Percentiles rank a stretch among this genome's conserved stretches.
Evolutionary conservation across 1,140 invertebrate genomes (phyloP).

Genomic region (Alviniconcha marisindica): DNA sequence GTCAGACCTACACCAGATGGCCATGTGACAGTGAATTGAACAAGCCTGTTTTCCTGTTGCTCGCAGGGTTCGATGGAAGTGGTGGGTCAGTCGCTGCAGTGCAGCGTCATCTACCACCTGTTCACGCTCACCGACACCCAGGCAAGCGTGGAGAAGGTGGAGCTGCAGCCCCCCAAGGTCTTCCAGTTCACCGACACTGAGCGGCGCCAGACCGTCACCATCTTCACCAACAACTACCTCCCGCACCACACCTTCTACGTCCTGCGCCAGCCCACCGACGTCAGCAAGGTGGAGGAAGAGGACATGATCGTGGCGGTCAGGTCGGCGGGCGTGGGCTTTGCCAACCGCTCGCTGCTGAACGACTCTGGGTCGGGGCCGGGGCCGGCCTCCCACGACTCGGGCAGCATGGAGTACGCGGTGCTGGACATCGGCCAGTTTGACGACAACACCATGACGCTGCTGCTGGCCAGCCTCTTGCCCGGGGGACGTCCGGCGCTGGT

Average conservation of each 20-base stretch:
- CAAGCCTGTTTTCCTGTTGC: neutral
- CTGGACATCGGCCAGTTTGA: slow-evolving; percentile 90
- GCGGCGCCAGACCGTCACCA: slow-evolving; percentile 9
- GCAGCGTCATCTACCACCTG: slow-evolving; percentile 38
- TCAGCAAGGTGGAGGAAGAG: slow-evolving; percentile 23
- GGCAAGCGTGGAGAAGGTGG: neutral
- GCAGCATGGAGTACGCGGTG: slow-evolving; percentile 54
- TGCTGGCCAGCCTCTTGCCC: slow-evolving; percentile 77
- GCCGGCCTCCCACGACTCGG: neutral
- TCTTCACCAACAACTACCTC: slow-evolving; percentile 29
- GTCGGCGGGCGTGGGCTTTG: neutral
- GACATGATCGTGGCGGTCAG: slow-evolving; percentile 18
- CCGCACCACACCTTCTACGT: slow-evolving; percentile 31
- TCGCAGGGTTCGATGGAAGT: slow-evolving; percentile 18
- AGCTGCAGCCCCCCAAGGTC: slow-evolving; percentile 18
- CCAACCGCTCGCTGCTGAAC: neutral
- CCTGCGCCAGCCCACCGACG: slow-evolving; percentile 30
- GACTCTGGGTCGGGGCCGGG: neutral
- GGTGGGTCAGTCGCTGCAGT: slow-evolving; percentile 13
- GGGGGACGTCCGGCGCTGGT: slow-evolving; percentile 65
- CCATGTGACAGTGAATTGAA: neutral
- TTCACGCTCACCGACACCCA: slow-evolving; percentile 21
- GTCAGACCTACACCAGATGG: too few relatives aligned
- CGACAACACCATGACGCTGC: slow-evolving; percentile 84
- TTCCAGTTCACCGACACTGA: slow-evolving; percentile 22